Conservation (phyloP, 2,797 vertebrate genomes). For the Trematomus bernacchii region DNA sequence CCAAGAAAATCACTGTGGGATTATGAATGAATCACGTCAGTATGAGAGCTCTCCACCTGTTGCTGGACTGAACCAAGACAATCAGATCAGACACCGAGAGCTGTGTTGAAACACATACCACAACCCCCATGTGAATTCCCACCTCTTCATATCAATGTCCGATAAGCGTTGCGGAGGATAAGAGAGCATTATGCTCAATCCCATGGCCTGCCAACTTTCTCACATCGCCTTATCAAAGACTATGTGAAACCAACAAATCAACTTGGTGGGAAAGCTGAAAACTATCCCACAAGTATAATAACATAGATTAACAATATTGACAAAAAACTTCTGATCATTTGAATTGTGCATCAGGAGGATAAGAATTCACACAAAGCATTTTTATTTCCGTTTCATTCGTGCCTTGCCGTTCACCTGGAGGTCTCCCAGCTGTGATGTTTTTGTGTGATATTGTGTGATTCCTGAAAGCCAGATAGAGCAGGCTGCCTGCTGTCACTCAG, state of each 20-base stretch:
- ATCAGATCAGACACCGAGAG: conserved; percentile 45
- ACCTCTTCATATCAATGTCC: conserved; percentile 39
- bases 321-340: background rate
- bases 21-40: conserved; percentile 15
- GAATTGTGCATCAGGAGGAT: background rate
- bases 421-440: conserved; percentile 40
- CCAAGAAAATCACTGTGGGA: background rate
- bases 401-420: background rate
- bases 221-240: conserved; percentile 50
- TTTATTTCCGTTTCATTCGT: background rate
- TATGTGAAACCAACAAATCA: conserved; percentile 17
- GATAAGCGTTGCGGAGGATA: conserved; percentile 54
- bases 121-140: conserved; percentile 62
- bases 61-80: conserved; percentile 24
- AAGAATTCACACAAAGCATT: background rate
- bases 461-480: conserved; percentile 39
- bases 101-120: conserved; percentile 52
- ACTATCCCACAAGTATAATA: background rate
- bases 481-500: conserved; percentile 21
- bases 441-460: conserved; percentile 40
- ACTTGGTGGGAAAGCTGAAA: conserved; percentile 56
- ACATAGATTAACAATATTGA: background rate
- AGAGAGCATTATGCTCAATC: conserved; percentile 4
- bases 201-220: conserved; percentile 23
- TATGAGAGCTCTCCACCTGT: conserved; percentile 58